These are phyloP conservation scores for Heloderma charlesbogerti DNA, from an alignment of 2,113 vertebrate genomes.

Conservation along the genomic window DNA sequence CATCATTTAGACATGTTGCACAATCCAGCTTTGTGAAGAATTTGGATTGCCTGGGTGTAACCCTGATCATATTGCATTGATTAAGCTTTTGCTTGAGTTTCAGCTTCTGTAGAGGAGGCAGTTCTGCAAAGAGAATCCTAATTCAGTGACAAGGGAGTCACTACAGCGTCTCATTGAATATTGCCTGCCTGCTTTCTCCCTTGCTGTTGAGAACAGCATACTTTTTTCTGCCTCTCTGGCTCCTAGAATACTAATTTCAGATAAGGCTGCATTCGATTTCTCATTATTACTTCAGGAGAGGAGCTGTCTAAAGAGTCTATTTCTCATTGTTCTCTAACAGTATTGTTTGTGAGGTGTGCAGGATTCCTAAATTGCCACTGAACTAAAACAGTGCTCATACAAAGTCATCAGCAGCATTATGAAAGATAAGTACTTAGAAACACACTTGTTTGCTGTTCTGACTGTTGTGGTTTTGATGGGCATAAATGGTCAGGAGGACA, in stretches of 20 bases:
- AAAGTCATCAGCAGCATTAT: not conserved
- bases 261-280: not conserved
- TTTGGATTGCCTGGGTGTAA: not conserved
- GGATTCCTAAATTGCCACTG: conserved; percentile 14
- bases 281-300: conserved; percentile 7
- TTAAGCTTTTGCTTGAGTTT: not conserved
- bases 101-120: not conserved
- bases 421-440: conserved; percentile 2
- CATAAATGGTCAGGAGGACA: not conserved
- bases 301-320: not conserved
- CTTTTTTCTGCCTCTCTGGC: not conserved
- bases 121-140: not conserved
- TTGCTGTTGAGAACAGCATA: not conserved
- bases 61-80: not conserved
- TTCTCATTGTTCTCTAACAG: conserved; percentile 5
- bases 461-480: not conserved
- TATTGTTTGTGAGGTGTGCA: not conserved
- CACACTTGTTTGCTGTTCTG: not conserved
- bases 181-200: not conserved
- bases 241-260: not conserved
- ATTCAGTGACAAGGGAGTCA: not conserved
- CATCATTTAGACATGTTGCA: not conserved
- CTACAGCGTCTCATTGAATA: not conserved
- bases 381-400: not conserved
- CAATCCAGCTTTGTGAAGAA: not conserved